Percentiles rank a stretch among this genome's conserved stretches.
Evolutionary conservation across 2,797 vertebrate species (phyloP).

Genomic region (Phalloptychus januarius): DNA sequence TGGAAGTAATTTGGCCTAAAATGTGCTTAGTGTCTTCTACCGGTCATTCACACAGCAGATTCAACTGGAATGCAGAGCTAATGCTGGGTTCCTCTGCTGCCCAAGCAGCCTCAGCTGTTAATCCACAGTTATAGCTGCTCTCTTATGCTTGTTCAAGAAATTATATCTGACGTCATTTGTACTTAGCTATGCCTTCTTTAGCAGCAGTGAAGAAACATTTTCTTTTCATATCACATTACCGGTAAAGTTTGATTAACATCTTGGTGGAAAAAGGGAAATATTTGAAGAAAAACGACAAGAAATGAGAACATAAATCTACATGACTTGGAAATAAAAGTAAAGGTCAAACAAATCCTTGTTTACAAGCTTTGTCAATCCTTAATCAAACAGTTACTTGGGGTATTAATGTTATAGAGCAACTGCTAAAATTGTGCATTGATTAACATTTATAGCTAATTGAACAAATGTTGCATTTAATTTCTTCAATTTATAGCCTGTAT

Average conservation of each 20-base stretch:
- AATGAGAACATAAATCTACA: conserved; percentile 12
- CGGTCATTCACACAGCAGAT: conserved; percentile 66
- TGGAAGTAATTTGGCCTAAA: conserved; percentile 31
- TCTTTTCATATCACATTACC: conserved; percentile 39
- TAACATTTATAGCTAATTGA: neutral
- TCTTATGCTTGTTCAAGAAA: conserved; percentile 62
- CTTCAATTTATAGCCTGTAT: neutral
- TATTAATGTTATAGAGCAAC: neutral
- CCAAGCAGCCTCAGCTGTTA: conserved; percentile 68
- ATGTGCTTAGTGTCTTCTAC: conserved; percentile 46
- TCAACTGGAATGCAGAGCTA: conserved; percentile 74
- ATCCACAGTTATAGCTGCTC: conserved; percentile 64
- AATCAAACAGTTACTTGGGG: neutral
- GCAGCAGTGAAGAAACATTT: conserved; percentile 41
- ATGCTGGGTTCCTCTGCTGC: conserved; percentile 63
- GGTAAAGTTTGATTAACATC: conserved; percentile 19
- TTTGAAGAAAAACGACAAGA: conserved; percentile 15
- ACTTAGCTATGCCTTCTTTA: conserved; percentile 51
- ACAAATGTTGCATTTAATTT: neutral
- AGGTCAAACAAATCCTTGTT: neutral
- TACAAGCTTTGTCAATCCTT: neutral
- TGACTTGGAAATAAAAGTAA: neutral
- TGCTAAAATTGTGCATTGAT: neutral
- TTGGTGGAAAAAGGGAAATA: conserved; percentile 13
- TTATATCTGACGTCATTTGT: conserved; percentile 54